Evolutionary conservation across 1,140 invertebrate species (phyloP).

Genomic region (Mylabris phalerata): DNA sequence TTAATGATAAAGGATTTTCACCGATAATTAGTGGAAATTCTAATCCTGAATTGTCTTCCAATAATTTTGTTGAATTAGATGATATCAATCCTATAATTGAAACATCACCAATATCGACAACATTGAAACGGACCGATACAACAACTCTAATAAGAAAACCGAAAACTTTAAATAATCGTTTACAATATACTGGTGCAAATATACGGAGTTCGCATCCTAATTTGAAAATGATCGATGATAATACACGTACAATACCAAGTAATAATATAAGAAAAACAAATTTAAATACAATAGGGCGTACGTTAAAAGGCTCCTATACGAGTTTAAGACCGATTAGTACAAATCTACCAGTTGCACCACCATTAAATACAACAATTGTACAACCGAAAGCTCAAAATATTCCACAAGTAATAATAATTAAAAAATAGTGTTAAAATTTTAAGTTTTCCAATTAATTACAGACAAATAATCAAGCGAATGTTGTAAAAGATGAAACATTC

Average conservation of each 20-base stretch:
- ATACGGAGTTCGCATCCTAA: constrained; percentile 4
- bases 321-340: constrained; percentile 24
- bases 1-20: constrained; percentile 24
- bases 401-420: not conserved
- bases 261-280: constrained; percentile 4
- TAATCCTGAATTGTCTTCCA: constrained; percentile 11
- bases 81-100: too few relatives aligned
- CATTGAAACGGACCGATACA: too few relatives aligned
- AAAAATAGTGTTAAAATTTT: not conserved
- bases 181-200: too few relatives aligned
- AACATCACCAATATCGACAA: too few relatives aligned
- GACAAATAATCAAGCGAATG: not conserved
- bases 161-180: too few relatives aligned
- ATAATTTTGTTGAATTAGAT: not conserved
- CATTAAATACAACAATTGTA: constrained; percentile 3
- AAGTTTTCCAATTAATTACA: not conserved
- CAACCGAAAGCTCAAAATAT: not conserved
- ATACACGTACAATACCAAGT: too few relatives aligned
- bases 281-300: constrained; percentile 21
- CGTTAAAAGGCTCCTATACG: constrained; percentile 24
- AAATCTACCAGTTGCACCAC: constrained; percentile 21
- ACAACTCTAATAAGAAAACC: too few relatives aligned
- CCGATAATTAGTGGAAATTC: constrained; percentile 29
- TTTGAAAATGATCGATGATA: not conserved
- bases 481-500: constrained; percentile 4